These are phyloP conservation scores for Trematocara macrostoma DNA, from an alignment of 2,113 vertebrate genomes.

Conservation along the genomic window DNA sequence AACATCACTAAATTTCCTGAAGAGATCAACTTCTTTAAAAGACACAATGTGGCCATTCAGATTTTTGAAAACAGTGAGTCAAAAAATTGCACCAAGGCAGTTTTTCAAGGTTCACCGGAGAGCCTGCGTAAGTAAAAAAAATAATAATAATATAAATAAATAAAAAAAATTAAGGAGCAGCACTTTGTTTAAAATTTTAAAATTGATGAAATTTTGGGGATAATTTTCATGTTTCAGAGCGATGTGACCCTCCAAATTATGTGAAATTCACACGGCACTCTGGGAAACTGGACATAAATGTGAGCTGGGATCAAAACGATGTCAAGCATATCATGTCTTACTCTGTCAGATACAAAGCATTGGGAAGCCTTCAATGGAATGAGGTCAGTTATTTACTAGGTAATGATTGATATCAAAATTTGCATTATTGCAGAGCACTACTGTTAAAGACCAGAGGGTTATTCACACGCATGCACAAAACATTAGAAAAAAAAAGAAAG, in stretches of 20 bases:
- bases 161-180: background rate
- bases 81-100: constrained; percentile 37
- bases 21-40: accelerated
- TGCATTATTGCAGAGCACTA: background rate
- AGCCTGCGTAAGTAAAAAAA: constrained; percentile 32
- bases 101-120: constrained; percentile 29
- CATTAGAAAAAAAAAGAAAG: background rate
- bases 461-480: background rate
- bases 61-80: constrained; percentile 29
- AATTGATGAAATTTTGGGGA: background rate
- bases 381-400: constrained; percentile 37
- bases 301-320: constrained; percentile 23
- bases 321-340: background rate
- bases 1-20: background rate
- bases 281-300: constrained; percentile 28
- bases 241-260: constrained; percentile 36
- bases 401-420: background rate
- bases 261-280: constrained; percentile 30
- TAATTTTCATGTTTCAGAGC: constrained; percentile 36
- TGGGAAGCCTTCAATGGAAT: constrained; percentile 5
- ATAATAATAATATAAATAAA: background rate
- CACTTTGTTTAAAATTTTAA: background rate
- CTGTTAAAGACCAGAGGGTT: background rate
- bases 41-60: accelerated
- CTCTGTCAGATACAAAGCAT: constrained; percentile 39